These are phyloP conservation scores for Aspidoscelis tigris DNA, from an alignment of 2,113 vertebrate species.

Conservation along the genomic window DNA sequence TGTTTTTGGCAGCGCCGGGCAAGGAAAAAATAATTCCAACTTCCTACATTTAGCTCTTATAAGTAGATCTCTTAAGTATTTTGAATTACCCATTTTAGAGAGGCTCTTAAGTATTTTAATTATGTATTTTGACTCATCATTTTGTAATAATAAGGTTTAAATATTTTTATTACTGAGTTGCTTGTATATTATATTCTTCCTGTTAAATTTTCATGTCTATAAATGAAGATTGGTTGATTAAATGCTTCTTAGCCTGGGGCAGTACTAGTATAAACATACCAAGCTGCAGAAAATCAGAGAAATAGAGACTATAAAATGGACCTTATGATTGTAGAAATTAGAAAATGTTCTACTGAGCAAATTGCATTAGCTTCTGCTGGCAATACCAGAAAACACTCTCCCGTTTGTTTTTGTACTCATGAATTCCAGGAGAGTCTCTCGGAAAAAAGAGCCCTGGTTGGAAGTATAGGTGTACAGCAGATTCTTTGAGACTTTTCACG, in stretches of 20 bases:
- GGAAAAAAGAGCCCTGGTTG: background rate
- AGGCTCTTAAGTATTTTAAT: no score
- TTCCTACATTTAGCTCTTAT: no score
- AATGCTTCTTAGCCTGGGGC: background rate
- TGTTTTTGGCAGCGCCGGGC: no score
- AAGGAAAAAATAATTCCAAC: no score
- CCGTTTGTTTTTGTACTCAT: background rate
- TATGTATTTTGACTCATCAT: no score
- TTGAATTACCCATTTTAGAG: no score
- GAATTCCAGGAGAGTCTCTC: background rate
- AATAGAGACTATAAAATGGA: background rate
- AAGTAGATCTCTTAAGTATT: no score
- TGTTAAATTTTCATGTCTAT: no score
- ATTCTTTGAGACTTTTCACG: background rate
- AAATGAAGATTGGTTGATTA: no score
- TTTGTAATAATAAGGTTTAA: no score
- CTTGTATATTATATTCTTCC: no score
- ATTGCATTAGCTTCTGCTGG: background rate
- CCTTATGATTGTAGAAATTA: background rate
- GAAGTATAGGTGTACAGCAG: background rate
- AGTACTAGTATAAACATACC: background rate
- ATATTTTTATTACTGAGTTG: no score
- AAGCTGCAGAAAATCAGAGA: background rate
- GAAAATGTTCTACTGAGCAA: background rate
- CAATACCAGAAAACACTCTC: background rate